A percentile compares a stretch with the other conserved stretches of the same genome.
phyloP scores from a whole-genome alignment of 2,113 vertebrate genomes.

The Podiceps cristatus region DNA sequence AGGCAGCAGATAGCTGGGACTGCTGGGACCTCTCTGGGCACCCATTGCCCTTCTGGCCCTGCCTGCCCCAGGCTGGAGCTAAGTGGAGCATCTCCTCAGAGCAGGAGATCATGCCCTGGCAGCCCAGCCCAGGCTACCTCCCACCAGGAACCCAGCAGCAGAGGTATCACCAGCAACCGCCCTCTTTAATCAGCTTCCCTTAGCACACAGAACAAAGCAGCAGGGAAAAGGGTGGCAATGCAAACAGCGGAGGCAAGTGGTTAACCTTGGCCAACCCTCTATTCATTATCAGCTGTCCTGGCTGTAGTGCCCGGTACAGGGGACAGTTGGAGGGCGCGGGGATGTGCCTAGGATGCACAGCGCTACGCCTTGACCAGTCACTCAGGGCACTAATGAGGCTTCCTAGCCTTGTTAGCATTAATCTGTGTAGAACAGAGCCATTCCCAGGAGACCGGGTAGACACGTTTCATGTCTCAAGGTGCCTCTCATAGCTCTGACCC shows the following conservation, averaged over 20 bases:
- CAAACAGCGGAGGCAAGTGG: neutral
- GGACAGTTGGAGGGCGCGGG: neutral
- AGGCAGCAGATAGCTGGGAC: neutral
- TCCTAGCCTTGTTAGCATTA: neutral
- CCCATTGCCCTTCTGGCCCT: neutral
- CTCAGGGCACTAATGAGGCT: neutral
- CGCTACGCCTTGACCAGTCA: neutral
- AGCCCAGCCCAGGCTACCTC: neutral
- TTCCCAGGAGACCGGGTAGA: neutral
- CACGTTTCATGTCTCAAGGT: neutral
- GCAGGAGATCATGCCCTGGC: neutral
- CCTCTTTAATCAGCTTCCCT: neutral
- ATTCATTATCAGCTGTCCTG: neutral
- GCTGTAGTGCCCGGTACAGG: neutral
- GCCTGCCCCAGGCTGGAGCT: rapidly evolving
- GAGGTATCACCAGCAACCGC: neutral
- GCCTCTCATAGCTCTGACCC: neutral
- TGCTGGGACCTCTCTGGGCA: neutral
- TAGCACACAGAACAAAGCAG: neutral
- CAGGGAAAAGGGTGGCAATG: neutral
- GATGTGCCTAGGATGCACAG: neutral
- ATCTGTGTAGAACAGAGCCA: neutral
- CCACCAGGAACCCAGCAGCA: neutral
- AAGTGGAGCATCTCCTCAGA: neutral
- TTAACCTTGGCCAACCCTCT: neutral